Conservation (phyloP, 2,888 invertebrate species). For the Antheraea assamensis region DNA sequence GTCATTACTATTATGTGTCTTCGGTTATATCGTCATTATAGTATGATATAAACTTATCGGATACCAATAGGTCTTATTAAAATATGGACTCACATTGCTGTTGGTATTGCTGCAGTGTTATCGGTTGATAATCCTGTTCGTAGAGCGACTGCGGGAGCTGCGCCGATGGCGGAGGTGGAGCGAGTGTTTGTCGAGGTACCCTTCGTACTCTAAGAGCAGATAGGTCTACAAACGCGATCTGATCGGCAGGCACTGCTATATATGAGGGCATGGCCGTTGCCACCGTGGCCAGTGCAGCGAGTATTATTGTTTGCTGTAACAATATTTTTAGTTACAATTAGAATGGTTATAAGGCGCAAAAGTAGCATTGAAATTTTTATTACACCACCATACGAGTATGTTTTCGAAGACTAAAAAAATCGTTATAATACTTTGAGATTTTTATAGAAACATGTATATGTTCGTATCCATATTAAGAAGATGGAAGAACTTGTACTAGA, state of each 20-base stretch:
- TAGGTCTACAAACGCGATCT: conserved; percentile 82
- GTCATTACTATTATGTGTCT: neutral
- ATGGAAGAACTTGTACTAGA: too few species aligned
- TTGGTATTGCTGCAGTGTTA: conserved; percentile 52
- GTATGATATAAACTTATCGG: neutral
- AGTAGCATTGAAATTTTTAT: neutral
- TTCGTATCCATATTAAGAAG: too few species aligned
- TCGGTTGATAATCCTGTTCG: conserved; percentile 60
- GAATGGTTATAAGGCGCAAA: neutral
- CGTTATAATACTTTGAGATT: neutral
- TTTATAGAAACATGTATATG: too few species aligned
- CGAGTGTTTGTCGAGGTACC: conserved; percentile 65
- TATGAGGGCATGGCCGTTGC: conserved; percentile 78
- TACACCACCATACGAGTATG: neutral
- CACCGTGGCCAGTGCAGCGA: conserved; percentile 53
- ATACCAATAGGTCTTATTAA: neutral
- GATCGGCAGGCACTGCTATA: conserved; percentile 84
- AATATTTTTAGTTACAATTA: conserved; percentile 19
- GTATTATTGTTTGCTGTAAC: conserved; percentile 58
- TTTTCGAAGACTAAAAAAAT: neutral
- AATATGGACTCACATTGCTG: conserved; percentile 59
- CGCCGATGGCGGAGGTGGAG: conserved; percentile 51
- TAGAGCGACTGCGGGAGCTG: conserved; percentile 51
- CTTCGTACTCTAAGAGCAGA: conserved; percentile 61
- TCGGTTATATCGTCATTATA: neutral